Evolutionary conservation across 2,113 vertebrate genomes (phyloP).

Genomic region (Tretioscincus oriximinensis): DNA sequence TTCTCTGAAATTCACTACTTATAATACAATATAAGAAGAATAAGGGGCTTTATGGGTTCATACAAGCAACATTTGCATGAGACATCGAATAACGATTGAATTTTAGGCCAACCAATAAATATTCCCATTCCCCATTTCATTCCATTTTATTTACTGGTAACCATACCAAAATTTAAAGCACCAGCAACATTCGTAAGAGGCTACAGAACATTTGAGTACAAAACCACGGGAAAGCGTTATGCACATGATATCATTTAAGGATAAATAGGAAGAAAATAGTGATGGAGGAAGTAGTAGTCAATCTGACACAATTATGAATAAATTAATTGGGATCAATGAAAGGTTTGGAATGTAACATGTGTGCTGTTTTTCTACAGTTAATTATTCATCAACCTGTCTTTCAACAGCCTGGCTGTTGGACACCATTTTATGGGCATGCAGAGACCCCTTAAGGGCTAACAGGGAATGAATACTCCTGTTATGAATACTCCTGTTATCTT

Average conservation of each 20-base stretch:
- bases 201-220: not conserved
- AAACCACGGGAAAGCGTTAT: not conserved
- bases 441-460: too few species aligned
- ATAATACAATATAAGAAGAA: constrained; percentile 26
- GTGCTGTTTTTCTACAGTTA: too few species aligned
- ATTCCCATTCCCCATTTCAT: constrained; percentile 27
- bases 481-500: too few species aligned
- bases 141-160: constrained; percentile 18
- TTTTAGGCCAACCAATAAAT: constrained; percentile 46
- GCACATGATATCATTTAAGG: not conserved
- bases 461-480: too few species aligned
- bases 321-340: not conserved
- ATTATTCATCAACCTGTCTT: too few species aligned
- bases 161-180: constrained; percentile 5
- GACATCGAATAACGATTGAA: constrained; percentile 15
- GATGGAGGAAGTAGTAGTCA: not conserved
- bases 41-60: constrained; percentile 30
- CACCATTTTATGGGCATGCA: too few species aligned
- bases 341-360: too few species aligned
- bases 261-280: not conserved
- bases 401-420: too few species aligned
- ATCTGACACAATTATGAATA: not conserved
- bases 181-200: constrained; percentile 6
- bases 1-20: constrained; percentile 35
- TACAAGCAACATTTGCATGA: constrained; percentile 32